Evolutionary conservation across 2,113 vertebrate species (phyloP).

Genomic region (Oncorhynchus tshawytscha): DNA sequence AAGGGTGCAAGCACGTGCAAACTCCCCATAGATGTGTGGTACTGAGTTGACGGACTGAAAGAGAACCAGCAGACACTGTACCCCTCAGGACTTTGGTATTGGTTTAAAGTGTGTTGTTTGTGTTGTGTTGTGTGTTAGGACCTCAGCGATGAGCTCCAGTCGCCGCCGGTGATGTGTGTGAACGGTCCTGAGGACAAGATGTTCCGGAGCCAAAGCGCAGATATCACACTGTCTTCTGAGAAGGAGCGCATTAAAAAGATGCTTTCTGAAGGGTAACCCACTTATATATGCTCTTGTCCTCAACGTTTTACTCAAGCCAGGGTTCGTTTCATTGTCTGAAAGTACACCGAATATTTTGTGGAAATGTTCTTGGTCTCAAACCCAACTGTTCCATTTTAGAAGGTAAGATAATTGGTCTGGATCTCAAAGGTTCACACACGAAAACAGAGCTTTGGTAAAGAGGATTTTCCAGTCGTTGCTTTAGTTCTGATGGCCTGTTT

Average conservation of each 20-base stretch:
- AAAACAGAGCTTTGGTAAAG: background rate
- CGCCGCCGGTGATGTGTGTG: constrained; percentile 78
- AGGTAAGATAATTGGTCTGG: background rate
- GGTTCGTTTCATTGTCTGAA: background rate
- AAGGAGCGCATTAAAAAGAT: constrained; percentile 95
- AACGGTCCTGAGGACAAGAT: constrained; percentile 93
- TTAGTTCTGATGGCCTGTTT: background rate
- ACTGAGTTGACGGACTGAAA: no score
- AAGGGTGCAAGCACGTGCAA: no score
- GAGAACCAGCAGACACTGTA: no score
- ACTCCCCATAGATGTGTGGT: no score
- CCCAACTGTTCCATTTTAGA: background rate
- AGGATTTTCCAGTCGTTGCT: background rate
- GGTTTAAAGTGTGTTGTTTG: constrained; percentile 14
- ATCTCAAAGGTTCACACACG: background rate
- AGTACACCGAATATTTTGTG: background rate
- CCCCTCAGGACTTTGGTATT: background rate
- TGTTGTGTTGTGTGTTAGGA: constrained; percentile 67
- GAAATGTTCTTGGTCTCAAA: background rate
- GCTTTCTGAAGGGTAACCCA: constrained; percentile 89
- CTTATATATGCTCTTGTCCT: background rate
- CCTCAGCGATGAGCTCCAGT: constrained; percentile 76
- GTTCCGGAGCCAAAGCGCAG: constrained; percentile 92
- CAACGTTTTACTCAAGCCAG: background rate
- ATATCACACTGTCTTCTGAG: constrained; percentile 85